A percentile compares a stretch with the other conserved stretches of the same genome.
phyloP scores from a whole-genome alignment of 1,140 invertebrate genomes.

The Pseudomyrmex flavicornis region DNA sequence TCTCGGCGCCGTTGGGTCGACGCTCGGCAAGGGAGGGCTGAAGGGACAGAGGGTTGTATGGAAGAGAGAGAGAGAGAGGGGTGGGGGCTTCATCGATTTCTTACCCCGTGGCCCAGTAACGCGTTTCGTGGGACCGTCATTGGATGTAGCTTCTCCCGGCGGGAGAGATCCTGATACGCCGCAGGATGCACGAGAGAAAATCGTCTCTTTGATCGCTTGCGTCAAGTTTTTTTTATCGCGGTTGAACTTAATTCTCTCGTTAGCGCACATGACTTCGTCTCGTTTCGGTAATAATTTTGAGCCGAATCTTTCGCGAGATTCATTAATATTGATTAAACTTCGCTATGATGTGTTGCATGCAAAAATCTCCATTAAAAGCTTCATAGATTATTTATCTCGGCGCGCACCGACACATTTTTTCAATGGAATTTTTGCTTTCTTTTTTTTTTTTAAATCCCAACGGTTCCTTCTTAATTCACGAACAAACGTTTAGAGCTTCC shows the following conservation, averaged over 20 bases:
- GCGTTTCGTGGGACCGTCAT: slow-evolving; percentile 68
- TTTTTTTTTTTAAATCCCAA: too few relatives aligned
- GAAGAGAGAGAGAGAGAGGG: slow-evolving; percentile 56
- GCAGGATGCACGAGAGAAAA: slow-evolving; percentile 32
- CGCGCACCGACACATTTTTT: too few relatives aligned
- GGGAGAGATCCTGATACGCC: slow-evolving; percentile 40
- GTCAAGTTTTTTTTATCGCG: not conserved
- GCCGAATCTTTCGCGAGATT: too few relatives aligned
- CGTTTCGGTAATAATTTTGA: not conserved
- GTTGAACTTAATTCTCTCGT: slow-evolving; percentile 8
- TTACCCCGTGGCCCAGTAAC: slow-evolving; percentile 83
- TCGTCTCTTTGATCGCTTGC: slow-evolving; percentile 21
- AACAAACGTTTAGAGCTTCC: too few relatives aligned
- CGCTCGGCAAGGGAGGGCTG: slow-evolving; percentile 32
- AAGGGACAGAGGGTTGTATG: slow-evolving; percentile 31
- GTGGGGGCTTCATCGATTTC: slow-evolving; percentile 84
- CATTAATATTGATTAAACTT: too few relatives aligned
- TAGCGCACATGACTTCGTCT: slow-evolving; percentile 5
- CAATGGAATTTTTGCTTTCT: too few relatives aligned
- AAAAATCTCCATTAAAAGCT: too few relatives aligned
- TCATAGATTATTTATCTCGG: too few relatives aligned
- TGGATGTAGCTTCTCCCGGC: slow-evolving; percentile 54
- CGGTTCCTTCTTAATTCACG: too few relatives aligned
- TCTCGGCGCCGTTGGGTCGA: slow-evolving; percentile 63
- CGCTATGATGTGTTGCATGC: too few relatives aligned